Percentiles rank a stretch among this genome's conserved stretches.
These are phyloP conservation scores for Drosophila anceps DNA, from an alignment of 2,888 invertebrate species.

Conservation along the genomic window DNA sequence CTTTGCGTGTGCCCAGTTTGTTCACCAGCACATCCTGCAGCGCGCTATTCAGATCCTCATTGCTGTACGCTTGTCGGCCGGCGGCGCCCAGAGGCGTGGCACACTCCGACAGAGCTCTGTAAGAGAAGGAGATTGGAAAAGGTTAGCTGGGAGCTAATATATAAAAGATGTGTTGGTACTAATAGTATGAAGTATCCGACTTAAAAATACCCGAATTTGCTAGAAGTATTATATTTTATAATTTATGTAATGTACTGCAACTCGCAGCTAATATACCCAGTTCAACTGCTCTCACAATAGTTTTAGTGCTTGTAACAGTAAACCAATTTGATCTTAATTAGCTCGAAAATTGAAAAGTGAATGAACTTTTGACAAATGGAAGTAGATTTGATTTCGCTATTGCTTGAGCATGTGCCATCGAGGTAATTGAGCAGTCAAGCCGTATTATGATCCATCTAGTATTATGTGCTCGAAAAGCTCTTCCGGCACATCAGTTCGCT, in stretches of 20 bases:
- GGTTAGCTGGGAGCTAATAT: background rate
- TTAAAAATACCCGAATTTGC: no score
- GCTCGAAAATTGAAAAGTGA: background rate
- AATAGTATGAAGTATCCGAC: no score
- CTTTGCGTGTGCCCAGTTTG: constrained; percentile 95
- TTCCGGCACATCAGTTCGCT: constrained; percentile 16
- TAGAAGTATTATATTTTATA: no score
- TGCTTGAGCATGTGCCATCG: background rate
- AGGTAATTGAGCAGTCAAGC: constrained; percentile 55
- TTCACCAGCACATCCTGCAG: constrained; percentile 97
- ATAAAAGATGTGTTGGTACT: no score
- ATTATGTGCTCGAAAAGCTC: constrained; percentile 8
- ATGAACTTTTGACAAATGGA: background rate
- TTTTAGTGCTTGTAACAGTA: background rate
- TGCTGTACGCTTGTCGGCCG: constrained; percentile 93
- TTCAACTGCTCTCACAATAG: background rate
- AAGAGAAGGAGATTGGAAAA: constrained; percentile 20
- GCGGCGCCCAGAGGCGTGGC: constrained; percentile 84
- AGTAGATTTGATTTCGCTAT: background rate
- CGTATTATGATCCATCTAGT: constrained; percentile 1
- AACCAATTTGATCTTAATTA: background rate
- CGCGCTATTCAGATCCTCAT: constrained; percentile 97
- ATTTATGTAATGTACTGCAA: no score
- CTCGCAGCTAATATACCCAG: background rate
- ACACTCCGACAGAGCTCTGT: constrained; percentile 89